Conservation (phyloP, 1,140 invertebrate genomes). For the Hylaeus anthracinus region DNA sequence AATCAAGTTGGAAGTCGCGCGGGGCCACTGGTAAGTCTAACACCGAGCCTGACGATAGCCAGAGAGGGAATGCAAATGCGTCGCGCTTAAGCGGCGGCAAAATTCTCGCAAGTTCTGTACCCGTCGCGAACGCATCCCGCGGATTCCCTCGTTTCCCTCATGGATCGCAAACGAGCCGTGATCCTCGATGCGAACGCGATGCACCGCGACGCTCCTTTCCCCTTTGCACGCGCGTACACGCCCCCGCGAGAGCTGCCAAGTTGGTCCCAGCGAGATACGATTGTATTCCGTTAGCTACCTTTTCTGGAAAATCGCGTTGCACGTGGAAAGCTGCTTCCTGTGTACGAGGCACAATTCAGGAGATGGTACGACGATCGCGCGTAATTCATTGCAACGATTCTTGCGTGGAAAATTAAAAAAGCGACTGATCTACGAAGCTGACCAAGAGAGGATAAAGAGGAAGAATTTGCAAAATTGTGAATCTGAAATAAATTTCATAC, state of each 20-base stretch:
- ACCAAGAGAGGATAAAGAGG: too few species aligned
- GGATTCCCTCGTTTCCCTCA: slow-evolving; percentile 1
- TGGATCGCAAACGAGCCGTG: slow-evolving; percentile 30
- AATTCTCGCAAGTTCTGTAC: slow-evolving; percentile 24
- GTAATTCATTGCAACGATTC: too few species aligned
- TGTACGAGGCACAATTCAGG: slow-evolving; percentile 20
- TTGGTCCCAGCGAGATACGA: slow-evolving; percentile 50
- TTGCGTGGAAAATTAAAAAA: too few species aligned
- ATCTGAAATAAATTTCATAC: too few species aligned
- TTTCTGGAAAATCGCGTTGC: slow-evolving; percentile 67
- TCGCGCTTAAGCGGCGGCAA: slow-evolving; percentile 60
- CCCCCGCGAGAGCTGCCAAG: not conserved
- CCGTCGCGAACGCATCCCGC: slow-evolving; percentile 33
- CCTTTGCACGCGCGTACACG: slow-evolving; percentile 19
- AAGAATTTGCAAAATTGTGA: too few species aligned
- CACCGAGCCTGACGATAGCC: too few species aligned
- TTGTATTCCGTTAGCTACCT: slow-evolving; percentile 52
- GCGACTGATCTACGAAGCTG: too few species aligned
- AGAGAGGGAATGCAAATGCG: slow-evolving; percentile 69
- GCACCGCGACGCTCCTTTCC: slow-evolving; percentile 42
- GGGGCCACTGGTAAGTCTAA: too few species aligned
- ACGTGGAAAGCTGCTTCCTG: slow-evolving; percentile 61
- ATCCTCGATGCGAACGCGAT: slow-evolving; percentile 11
- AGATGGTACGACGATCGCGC: slow-evolving; percentile 31
- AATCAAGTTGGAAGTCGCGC: too few species aligned